These are phyloP conservation scores for Hapalemur alaotrensis DNA, from an alignment of 2,797 vertebrate genomes.

Conservation along the genomic window DNA sequence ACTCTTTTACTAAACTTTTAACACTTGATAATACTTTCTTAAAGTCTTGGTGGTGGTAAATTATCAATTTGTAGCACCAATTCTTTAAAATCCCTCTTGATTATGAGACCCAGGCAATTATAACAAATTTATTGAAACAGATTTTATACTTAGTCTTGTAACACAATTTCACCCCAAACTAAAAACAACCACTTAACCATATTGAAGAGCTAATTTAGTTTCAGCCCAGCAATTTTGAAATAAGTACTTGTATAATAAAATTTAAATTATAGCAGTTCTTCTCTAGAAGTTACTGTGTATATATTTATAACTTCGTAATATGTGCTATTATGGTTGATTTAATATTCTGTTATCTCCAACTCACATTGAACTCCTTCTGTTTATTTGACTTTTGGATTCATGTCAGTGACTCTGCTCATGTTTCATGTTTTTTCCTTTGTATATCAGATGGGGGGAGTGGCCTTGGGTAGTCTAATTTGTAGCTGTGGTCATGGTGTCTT, in stretches of 20 bases:
- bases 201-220: slow-evolving; percentile 66
- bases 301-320: slow-evolving; percentile 60
- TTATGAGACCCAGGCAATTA: slow-evolving; percentile 30
- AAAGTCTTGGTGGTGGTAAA: background rate
- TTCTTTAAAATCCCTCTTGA: slow-evolving; percentile 29
- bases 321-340: slow-evolving; percentile 49
- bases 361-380: slow-evolving; percentile 34
- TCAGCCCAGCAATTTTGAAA: slow-evolving; percentile 58
- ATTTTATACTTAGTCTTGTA: slow-evolving; percentile 38
- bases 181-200: slow-evolving; percentile 50
- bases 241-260: slow-evolving; percentile 33
- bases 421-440: slow-evolving; percentile 13
- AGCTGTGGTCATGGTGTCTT: background rate
- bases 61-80: background rate
- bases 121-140: slow-evolving; percentile 55
- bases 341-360: slow-evolving; percentile 59
- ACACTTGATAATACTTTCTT: slow-evolving; percentile 9
- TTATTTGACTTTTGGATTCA: slow-evolving; percentile 57
- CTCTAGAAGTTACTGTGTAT: slow-evolving; percentile 53
- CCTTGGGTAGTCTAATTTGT: slow-evolving; percentile 18
- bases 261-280: slow-evolving; percentile 55
- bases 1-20: background rate
- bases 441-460: background rate
- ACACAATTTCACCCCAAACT: slow-evolving; percentile 46
- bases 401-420: background rate